Base-by-base conservation (phyloP, 92 coral and sea anemone genomes). In the Siderastrea radians region DNA sequence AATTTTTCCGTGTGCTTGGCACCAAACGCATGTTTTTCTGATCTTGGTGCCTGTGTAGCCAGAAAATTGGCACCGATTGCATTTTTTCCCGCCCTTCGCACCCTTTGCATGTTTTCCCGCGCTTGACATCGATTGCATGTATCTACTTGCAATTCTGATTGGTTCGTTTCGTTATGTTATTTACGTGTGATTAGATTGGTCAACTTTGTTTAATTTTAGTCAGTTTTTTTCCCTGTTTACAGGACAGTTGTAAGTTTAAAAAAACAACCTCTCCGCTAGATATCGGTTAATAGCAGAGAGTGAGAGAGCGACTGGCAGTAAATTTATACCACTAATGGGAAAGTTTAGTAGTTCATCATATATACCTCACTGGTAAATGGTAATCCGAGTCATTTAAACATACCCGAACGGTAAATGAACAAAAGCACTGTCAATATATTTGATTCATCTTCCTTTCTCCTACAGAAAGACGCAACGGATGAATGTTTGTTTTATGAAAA, bases 401-500 rank as follows among this genome's bases (percentile, higher is more conserved):
- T 26, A 26, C 38, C 38, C 38, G 38, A 26, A 26, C 38, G 38
- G 38, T 26, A 26, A 26, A 26, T 26, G 38, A 26, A 26, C 38
- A 26, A 26, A 26, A 26, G 49, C 51, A 17, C 11, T 19, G 46
- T 57, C 66, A 26, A 2, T 9, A n/a, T n/a, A 75, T 0, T 45
- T 26, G 6, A 16, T 1, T 5, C 6, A 6, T 57, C 53, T 7
- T 74, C 44, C 43, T 61, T 74, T 76, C 46, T 72, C 59, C 69
- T 14, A 66, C 91, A 95, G 98, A 73, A 11, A 53, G 84, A 64
- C 14, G 89, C 91, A 53, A 87, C 83, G 49, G 83, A 75, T 17
- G 91, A 95, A 52, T 66, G 91, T 72, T 76, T 94, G 76, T 93
- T 95, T 86, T 95, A 82, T 82, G 94, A 90, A 85, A 90, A 93